Evolutionary conservation across 64 coral and sea anemone genomes (phyloP), one percentile per base, ranked within the genome.

Genomic region (Montipora efflorescens): DNA sequence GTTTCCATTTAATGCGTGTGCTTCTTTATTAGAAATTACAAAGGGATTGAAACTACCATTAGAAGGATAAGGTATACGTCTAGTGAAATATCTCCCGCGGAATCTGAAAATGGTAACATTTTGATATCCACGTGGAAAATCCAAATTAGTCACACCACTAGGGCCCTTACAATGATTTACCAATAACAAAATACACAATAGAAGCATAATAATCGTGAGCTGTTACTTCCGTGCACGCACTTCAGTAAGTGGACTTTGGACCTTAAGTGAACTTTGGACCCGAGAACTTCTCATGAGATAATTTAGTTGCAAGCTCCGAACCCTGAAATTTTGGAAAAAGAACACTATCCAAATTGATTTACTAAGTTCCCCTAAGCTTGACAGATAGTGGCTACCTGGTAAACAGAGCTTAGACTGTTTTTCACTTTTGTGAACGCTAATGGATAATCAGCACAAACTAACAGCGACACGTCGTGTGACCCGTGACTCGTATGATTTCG

Each of bases 1-100:
- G 61, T 90, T 90, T 18, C 76, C 88, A 80, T 90, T 90, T 79
- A 90, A 12, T 79, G 79, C 67, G 67, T 90, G 88, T 53, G 76
- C 57, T 70, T 90, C 75, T 51, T 90, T 90, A 70, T 80, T 90
- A 15, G 52, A 7, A 7, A 55, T 55, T 7, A 2, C 0, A 10
- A 7, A 55, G 9, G 52, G 52, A 55, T 55, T 55, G 9, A 55
- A 55, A 10, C 52, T 55, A 7, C 52, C 52, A 55, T 55, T 55
- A 7, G 52, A 55, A 73, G 87, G 47, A 78, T 90, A 45, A 5
- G 73, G 48, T 28, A 78, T 90, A 28, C 83, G 18, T 28, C 83
- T 67, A 25, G n/a, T 21, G 1, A 87, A 87, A 87, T 87, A 87
- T 68, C 16, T 87, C 69, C 83, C 61, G 1, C 25, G 67, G 44